Conservation (phyloP, 2,797 vertebrate species). For the Molossus alvarezi region DNA sequence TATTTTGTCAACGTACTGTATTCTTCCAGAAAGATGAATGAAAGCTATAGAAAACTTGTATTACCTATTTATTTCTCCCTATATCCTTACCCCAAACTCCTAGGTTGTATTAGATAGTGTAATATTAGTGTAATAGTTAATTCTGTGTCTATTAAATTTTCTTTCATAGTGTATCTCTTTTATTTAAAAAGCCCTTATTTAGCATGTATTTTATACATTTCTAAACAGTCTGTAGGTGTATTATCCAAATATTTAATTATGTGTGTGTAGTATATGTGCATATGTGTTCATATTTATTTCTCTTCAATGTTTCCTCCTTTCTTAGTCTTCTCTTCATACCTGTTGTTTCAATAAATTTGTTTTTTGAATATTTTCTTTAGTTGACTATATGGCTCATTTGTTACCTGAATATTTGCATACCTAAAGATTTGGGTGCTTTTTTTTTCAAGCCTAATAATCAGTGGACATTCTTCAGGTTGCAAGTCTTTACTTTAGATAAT, state of each 20-base stretch:
- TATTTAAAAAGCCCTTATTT: conserved; percentile 9
- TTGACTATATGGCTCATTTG: neutral
- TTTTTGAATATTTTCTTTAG: conserved; percentile 44
- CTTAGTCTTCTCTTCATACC: neutral
- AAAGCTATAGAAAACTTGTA: neutral
- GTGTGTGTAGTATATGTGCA: neutral
- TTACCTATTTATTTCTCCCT: neutral
- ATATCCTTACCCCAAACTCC: neutral
- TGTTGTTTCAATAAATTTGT: neutral
- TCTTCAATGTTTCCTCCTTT: neutral
- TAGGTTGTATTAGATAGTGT: neutral
- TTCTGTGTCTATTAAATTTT: neutral
- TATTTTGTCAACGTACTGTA: neutral
- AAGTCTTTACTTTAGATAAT: neutral
- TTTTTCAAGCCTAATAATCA: conserved; percentile 4
- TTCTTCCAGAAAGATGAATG: conserved; percentile 18
- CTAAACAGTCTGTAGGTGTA: neutral
- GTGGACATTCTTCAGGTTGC: neutral
- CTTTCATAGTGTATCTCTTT: neutral
- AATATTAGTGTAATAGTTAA: neutral
- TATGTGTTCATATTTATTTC: neutral
- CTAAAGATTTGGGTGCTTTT: neutral
- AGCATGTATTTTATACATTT: neutral
- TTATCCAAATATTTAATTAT: conserved; percentile 19
- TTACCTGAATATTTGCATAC: conserved; percentile 16